Evolutionary conservation across 2,888 invertebrate species (phyloP).

Genomic region (Oxyteleia sp.): DNA sequence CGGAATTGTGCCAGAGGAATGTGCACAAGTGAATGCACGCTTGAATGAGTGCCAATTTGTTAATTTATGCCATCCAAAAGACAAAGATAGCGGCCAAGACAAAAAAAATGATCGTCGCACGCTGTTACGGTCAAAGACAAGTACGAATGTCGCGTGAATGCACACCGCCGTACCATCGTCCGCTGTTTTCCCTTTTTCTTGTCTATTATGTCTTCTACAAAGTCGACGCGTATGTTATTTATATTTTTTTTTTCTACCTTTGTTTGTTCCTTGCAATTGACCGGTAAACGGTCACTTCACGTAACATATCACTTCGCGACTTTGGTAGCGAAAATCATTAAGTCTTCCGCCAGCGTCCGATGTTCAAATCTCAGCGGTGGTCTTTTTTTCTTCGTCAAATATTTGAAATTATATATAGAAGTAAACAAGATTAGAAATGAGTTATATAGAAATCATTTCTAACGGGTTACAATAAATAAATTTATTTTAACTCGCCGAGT

Average conservation of each 20-base stretch:
- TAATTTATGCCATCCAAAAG: conserved; percentile 59
- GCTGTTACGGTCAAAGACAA: conserved; percentile 48
- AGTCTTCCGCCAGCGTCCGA: too few relatives aligned
- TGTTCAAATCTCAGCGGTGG: too few relatives aligned
- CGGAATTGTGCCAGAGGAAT: conserved; percentile 57
- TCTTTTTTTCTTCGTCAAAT: too few relatives aligned
- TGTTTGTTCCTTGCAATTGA: background rate
- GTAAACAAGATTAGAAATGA: too few relatives aligned
- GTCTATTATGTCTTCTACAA: background rate
- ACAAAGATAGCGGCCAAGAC: conserved; percentile 21
- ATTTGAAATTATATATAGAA: too few relatives aligned
- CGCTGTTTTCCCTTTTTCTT: conserved; percentile 1
- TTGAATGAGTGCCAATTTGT: conserved; percentile 66
- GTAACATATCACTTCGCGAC: too few relatives aligned
- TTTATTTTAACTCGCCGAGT: too few relatives aligned
- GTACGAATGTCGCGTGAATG: background rate
- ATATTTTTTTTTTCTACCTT: background rate
- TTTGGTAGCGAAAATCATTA: too few relatives aligned
- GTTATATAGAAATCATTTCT: too few relatives aligned
- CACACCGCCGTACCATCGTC: background rate
- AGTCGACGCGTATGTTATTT: too few relatives aligned
- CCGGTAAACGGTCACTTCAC: too few relatives aligned
- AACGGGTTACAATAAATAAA: too few relatives aligned
- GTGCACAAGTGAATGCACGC: conserved; percentile 49
- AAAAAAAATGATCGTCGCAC: conserved; percentile 41